phyloP scores from a whole-genome alignment of 2,113 vertebrate species.

The Megaceryle torquata region DNA sequence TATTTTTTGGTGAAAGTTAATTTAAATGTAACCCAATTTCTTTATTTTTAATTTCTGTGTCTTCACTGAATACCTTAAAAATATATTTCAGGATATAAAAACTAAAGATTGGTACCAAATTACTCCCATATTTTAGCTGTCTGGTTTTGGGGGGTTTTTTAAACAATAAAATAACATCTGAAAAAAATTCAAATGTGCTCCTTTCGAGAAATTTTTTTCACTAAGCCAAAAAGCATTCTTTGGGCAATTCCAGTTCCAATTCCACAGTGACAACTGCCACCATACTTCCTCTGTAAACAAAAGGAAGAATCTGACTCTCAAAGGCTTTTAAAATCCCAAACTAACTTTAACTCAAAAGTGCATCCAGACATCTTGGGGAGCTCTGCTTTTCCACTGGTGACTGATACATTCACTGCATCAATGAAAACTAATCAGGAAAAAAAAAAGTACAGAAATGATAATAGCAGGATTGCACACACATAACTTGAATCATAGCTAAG shows the following conservation, averaged over 20 bases:
- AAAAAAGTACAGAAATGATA: background rate
- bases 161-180: background rate
- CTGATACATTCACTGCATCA: background rate
- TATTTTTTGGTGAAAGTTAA: background rate
- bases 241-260: background rate
- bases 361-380: background rate
- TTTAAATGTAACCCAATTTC: background rate
- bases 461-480: background rate
- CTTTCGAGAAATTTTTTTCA: background rate
- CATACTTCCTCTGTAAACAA: background rate
- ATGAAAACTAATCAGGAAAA: background rate
- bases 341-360: background rate
- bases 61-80: background rate
- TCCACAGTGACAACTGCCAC: background rate
- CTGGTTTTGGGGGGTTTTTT: background rate
- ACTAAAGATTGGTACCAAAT: background rate
- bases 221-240: background rate
- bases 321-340: background rate
- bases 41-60: background rate
- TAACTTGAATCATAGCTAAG: background rate
- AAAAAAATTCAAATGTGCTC: background rate
- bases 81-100: background rate
- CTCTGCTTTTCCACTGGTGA: background rate
- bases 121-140: background rate
- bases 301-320: background rate